A percentile compares a stretch with the other conserved stretches of the same genome.
Evolutionary conservation across 37 sponge, comb jelly and placozoan genomes (phyloP).

Genomic region (Agelas oroides): DNA sequence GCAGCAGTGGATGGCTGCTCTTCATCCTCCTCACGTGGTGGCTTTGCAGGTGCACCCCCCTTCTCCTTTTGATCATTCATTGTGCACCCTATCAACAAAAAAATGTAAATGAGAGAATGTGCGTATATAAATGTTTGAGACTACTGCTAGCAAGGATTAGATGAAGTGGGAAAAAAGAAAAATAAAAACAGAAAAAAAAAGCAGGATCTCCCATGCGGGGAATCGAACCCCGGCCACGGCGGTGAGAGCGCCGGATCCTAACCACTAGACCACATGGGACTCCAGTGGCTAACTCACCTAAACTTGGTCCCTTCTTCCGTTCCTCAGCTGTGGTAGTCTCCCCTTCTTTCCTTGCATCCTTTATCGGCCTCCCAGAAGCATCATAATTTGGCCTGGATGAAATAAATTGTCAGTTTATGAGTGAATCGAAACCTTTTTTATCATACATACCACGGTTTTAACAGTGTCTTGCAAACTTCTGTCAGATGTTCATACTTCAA

Average conservation of each 20-base stretch:
- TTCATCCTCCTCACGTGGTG: background rate
- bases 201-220: slow-evolving; percentile 82
- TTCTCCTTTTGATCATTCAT: no score
- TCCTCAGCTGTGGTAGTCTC: background rate
- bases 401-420: background rate
- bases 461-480: slow-evolving; percentile 19
- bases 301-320: no score
- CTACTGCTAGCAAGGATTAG: no score
- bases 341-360: background rate
- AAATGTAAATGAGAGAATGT: background rate
- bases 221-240: slow-evolving; percentile 91
- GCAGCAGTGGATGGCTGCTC: background rate
- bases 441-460: slow-evolving; percentile 53
- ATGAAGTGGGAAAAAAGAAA: no score
- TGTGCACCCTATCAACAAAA: background rate
- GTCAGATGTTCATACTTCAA: slow-evolving; percentile 60
- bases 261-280: slow-evolving; percentile 92
- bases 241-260: slow-evolving; percentile 90
- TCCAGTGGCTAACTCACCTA: background rate
- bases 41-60: background rate
- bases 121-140: no score
- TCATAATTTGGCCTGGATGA: slow-evolving; percentile 24
- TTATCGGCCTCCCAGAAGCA: background rate
- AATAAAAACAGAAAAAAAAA: slow-evolving; percentile 2
- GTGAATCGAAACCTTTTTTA: background rate